Percentiles rank a stretch among this genome's conserved stretches.
Evolutionary conservation across 30 jellyfish, hydroid and myxozoan genomes (phyloP).

Genomic region (Thelohanellus kitauei): DNA sequence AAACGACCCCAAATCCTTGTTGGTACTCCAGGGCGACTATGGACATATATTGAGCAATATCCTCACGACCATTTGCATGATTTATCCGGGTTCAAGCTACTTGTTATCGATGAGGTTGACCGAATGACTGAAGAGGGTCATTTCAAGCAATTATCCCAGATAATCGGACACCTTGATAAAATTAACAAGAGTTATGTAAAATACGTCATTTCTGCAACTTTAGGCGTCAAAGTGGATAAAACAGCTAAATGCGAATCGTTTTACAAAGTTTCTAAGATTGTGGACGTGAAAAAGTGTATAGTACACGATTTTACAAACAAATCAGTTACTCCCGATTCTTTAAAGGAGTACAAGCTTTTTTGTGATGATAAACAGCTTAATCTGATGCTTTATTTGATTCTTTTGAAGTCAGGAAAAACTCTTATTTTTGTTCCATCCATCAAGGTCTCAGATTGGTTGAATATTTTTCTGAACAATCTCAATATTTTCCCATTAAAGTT

Average conservation of each 20-base stretch:
- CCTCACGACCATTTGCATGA: slow-evolving; percentile 13
- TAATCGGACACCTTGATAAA: too few species aligned
- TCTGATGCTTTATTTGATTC: slow-evolving; percentile 10
- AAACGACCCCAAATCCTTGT: slow-evolving; percentile 45
- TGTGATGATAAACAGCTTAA: slow-evolving; percentile 53
- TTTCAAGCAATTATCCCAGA: too few species aligned
- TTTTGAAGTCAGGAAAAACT: slow-evolving; percentile 44
- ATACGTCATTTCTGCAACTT: slow-evolving; percentile 26
- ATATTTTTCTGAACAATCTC: slow-evolving; percentile 15
- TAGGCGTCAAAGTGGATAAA: slow-evolving; percentile 11
- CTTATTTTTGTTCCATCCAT: slow-evolving; percentile 38
- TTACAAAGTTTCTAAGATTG: slow-evolving; percentile 14
- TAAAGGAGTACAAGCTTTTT: slow-evolving; percentile 17
- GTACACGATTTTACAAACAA: slow-evolving; percentile 27
- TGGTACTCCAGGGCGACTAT: slow-evolving; percentile 82
- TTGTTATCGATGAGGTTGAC: slow-evolving; percentile 76
- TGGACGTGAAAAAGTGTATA: slow-evolving; percentile 17
- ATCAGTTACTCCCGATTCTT: slow-evolving; percentile 40
- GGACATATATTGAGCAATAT: not conserved
- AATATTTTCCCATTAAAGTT: slow-evolving; percentile 27
- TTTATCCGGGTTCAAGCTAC: slow-evolving; percentile 9
- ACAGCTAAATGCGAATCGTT: not conserved
- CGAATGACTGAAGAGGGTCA: slow-evolving; percentile 76
- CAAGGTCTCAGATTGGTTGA: slow-evolving; percentile 15
- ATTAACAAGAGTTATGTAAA: too few species aligned